These are phyloP conservation scores for Latrodectus geometricus DNA, from an alignment of 1,140 invertebrate genomes.

Conservation along the genomic window DNA sequence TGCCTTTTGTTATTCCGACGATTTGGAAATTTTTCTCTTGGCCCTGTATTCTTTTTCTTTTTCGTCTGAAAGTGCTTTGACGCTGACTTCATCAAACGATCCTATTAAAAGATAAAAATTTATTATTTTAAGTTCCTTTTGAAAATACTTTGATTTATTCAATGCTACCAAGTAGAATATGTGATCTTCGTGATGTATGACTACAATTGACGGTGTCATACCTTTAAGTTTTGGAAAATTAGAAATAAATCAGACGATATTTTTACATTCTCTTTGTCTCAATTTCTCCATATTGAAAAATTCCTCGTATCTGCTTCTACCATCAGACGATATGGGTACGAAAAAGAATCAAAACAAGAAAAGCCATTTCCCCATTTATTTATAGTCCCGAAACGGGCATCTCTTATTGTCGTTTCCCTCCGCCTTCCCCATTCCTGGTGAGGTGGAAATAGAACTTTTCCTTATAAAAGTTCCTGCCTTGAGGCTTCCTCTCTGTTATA, in stretches of 20 bases:
- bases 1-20: no score
- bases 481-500: slow-evolving; percentile 3
- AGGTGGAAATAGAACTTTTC: not conserved
- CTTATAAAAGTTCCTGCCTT: slow-evolving; percentile 32
- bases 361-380: slow-evolving; percentile 25
- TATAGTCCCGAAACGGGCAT: not conserved
- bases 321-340: not conserved
- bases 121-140: no score
- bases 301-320: not conserved
- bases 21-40: no score
- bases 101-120: no score
- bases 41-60: no score
- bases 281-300: slow-evolving; percentile 1
- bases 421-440: not conserved
- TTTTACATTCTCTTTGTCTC: not conserved
- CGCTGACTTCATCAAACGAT: no score
- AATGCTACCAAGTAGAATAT: no score
- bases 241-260: not conserved
- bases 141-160: no score
- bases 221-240: no score
- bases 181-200: no score
- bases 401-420: slow-evolving; percentile 8
- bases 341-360: not conserved
- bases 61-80: no score
- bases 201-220: no score